Base-by-base conservation (phyloP, 1,140 invertebrate species). In the Drosophila lini region DNA sequence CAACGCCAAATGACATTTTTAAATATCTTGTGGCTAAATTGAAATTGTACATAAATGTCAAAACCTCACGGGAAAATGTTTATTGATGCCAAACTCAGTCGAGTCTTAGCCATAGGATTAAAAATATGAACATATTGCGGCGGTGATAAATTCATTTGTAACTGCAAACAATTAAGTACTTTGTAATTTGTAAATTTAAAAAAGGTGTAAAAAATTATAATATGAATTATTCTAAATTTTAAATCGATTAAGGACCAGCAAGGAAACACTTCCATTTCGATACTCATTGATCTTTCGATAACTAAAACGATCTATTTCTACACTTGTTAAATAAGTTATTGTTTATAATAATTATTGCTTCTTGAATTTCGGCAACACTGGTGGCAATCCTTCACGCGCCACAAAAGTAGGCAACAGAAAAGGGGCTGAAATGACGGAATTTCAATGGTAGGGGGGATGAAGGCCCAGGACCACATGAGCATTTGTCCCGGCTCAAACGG, bases 321-420 rank as follows among this genome's bases (percentile, higher is more conserved):
- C 25, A 25, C 4, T 25, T 25, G 5, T 0, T 22, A 1, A 19
- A 47, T 44, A 5, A 22, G 5, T 45, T 7, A 8, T 9, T 10
- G 9, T 9, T 32, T 13, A 11, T n/a, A 62, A 31, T 41, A 34
- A 32, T 13, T 15, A 16, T 34, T 47, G 2, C 31, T 31, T 28
- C 1, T 60, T 4, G 13, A 32, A 65, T 38, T 31, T 9, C 61
- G 31, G 3, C 65, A 68, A 3, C 65, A 67, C 65, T 67, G 47
- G 31, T 69, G 38, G 13, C 42, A 67, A 53, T 69, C 34, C 13
- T 38, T 71, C 53, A 77, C 64, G 64, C 74, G 65, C 64, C 63
- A 22, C 38, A 75, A 69, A 69, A 62, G 57, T 70, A 78, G 74
- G 63, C 75, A 78, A 50, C 57, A 52, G 3, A 59, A 74, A 48